Evolutionary conservation across 2,113 vertebrate species (phyloP).

Genomic region (Ranitomeya imitator): DNA sequence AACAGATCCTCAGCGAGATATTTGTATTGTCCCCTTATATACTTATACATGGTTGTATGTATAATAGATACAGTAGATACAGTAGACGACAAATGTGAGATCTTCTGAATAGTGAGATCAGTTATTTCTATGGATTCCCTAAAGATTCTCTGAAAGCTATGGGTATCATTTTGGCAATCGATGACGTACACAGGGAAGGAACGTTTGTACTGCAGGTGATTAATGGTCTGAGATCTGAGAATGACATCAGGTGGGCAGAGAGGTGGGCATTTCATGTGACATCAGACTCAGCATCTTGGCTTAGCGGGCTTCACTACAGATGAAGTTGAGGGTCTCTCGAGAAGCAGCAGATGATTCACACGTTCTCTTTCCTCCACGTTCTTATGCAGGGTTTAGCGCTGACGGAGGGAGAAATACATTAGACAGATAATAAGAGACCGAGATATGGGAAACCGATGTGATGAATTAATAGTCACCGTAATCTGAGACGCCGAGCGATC

Average conservation of each 20-base stretch:
- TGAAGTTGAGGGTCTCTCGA: constrained; percentile 8
- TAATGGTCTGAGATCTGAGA: neutral
- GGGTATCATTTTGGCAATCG: neutral
- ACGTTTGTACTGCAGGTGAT: neutral
- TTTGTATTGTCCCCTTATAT: too few species aligned
- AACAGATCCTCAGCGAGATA: too few species aligned
- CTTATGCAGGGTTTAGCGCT: constrained; percentile 48
- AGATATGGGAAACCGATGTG: constrained; percentile 34
- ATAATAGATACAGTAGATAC: neutral
- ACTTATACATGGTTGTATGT: too few species aligned
- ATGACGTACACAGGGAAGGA: neutral
- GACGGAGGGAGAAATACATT: constrained; percentile 41
- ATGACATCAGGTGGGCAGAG: neutral
- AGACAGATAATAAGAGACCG: constrained; percentile 44
- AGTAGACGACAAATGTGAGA: neutral
- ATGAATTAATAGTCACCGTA: constrained; percentile 49
- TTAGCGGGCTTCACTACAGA: constrained; percentile 6
- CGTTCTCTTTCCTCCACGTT: neutral
- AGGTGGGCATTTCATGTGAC: neutral
- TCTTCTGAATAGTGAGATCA: neutral
- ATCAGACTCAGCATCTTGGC: neutral
- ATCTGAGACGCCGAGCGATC: constrained; percentile 36
- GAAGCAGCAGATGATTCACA: constrained; percentile 33
- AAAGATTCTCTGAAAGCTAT: neutral
- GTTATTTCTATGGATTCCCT: neutral